Evolutionary conservation across 2,113 vertebrate genomes (phyloP).

Genomic region (Strix aluco): DNA sequence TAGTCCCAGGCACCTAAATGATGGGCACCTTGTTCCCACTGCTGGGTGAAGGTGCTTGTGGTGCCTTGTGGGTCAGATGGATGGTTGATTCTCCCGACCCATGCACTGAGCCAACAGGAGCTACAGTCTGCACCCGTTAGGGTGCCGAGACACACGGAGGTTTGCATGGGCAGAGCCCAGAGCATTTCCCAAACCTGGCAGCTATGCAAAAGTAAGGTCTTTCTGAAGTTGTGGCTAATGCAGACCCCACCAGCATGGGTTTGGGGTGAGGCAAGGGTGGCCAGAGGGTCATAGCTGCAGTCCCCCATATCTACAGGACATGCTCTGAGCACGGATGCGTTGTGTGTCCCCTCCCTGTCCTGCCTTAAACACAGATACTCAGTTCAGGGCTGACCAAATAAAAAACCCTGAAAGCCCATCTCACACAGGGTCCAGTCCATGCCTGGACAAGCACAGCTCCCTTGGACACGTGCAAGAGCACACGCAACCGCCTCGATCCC

Average conservation of each 20-base stretch:
- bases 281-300: background rate
- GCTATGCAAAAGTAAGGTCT: background rate
- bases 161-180: background rate
- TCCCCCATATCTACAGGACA: background rate
- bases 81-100: accelerated
- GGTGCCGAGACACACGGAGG: background rate
- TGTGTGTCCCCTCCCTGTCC: accelerated
- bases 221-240: background rate
- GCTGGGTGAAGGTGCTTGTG: background rate
- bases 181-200: background rate
- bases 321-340: accelerated
- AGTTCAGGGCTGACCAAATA: background rate
- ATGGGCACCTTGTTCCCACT: background rate
- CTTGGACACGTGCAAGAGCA: background rate
- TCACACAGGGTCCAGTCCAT: accelerated
- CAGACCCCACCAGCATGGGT: background rate
- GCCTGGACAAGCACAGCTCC: background rate
- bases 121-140: background rate
- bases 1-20: background rate
- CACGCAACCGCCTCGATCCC: background rate
- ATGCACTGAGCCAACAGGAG: accelerated
- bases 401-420: background rate
- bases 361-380: background rate
- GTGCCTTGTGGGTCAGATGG: accelerated
- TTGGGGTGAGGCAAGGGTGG: background rate